Percentiles rank a stretch among this genome's conserved stretches.
Evolutionary conservation across 2,113 vertebrate species (phyloP).

Genomic region (Vimba vimba): DNA sequence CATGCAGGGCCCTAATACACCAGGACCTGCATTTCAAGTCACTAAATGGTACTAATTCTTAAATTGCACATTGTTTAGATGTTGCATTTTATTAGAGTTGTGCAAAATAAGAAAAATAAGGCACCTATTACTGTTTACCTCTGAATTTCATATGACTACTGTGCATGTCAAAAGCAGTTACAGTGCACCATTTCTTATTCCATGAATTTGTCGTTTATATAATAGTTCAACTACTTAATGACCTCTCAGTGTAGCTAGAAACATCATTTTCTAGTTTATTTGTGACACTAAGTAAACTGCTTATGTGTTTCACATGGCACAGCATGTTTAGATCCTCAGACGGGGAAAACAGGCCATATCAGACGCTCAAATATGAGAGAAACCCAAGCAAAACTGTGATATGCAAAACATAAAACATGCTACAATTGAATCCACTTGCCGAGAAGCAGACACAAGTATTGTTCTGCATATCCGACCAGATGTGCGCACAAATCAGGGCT

Average conservation of each 20-base stretch:
- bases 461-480: conserved; percentile 43
- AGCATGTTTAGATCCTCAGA: neutral
- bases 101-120: neutral
- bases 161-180: too few species aligned
- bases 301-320: conserved; percentile 14
- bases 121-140: neutral
- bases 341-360: conserved; percentile 8
- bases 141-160: neutral
- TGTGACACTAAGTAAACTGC: neutral
- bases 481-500: conserved; percentile 38
- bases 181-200: too few species aligned
- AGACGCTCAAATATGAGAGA: conserved; percentile 38
- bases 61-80: neutral
- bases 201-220: too few species aligned
- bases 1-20: too few species aligned
- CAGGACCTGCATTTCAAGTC: too few species aligned
- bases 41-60: too few species aligned
- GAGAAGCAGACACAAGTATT: conserved; percentile 24
- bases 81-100: neutral
- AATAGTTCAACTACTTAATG: neutral
- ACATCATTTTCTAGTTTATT: neutral
- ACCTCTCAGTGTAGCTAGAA: neutral
- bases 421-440: conserved; percentile 42
- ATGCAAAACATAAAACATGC: conserved; percentile 38
- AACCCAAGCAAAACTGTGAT: conserved; percentile 2